A percentile compares a stretch with the other conserved stretches of the same genome.
Evolutionary conservation across 2,888 invertebrate genomes (phyloP).

Genomic region (Epirrhoe tristata): DNA sequence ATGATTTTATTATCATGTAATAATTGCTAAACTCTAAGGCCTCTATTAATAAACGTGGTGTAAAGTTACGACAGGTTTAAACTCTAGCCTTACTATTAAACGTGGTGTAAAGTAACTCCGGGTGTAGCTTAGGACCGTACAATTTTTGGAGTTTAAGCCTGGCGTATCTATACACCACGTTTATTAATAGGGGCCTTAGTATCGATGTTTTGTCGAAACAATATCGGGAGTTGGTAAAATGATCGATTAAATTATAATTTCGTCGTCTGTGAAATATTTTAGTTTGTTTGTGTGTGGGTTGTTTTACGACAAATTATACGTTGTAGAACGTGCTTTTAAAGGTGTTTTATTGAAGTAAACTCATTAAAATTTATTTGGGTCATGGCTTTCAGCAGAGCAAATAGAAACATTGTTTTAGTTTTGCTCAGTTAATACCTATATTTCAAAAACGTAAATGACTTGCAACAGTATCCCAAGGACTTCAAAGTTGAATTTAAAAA

Average conservation of each 20-base stretch:
- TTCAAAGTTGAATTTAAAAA: neutral
- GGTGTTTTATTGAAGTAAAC: constrained; percentile 36
- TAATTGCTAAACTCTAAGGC: neutral
- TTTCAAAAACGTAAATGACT: neutral
- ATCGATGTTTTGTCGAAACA: constrained; percentile 4
- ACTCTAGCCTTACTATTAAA: too few species aligned
- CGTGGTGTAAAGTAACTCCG: too few species aligned
- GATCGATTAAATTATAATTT: constrained; percentile 49
- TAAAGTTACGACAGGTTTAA: too few species aligned
- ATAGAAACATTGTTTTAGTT: constrained; percentile 22
- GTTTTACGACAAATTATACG: constrained; percentile 30
- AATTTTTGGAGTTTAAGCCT: too few species aligned
- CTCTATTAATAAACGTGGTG: too few species aligned
- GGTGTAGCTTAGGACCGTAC: too few species aligned
- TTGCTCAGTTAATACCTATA: neutral
- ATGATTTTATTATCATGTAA: neutral
- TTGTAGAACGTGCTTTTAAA: constrained; percentile 32
- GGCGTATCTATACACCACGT: too few species aligned
- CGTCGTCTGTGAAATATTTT: constrained; percentile 57
- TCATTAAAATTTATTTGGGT: constrained; percentile 45
- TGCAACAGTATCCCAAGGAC: too few species aligned
- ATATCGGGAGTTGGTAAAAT: constrained; percentile 44
- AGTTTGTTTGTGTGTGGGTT: constrained; percentile 47
- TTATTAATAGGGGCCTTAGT: too few species aligned
- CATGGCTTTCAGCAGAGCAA: constrained; percentile 39